A percentile compares a stretch with the other conserved stretches of the same genome.
phyloP scores from a whole-genome alignment of 2,797 vertebrate species.

The Geotria australis region DNA sequence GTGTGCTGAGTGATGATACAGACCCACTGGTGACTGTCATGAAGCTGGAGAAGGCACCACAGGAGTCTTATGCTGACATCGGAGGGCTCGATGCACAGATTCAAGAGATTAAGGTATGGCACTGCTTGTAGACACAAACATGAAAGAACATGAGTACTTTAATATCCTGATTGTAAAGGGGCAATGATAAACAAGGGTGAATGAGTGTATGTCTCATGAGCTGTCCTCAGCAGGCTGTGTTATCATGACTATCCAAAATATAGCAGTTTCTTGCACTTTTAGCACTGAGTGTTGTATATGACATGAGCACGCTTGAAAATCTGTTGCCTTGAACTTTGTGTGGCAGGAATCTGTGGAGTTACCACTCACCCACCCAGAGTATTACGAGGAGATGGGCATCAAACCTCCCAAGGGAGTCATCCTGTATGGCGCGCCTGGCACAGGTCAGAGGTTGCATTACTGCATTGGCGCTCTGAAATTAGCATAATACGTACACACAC shows the following conservation, averaged over 20 bases:
- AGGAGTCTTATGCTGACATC: conserved; percentile 85
- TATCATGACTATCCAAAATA: not conserved
- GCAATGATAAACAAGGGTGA: too few relatives aligned
- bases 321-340: too few relatives aligned
- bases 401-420: conserved; percentile 96
- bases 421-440: conserved; percentile 70
- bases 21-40: conserved; percentile 89
- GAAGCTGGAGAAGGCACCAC: conserved; percentile 96
- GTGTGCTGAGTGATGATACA: conserved; percentile 88
- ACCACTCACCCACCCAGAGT: conserved; percentile 84
- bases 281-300: not conserved
- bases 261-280: not conserved
- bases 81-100: conserved; percentile 87
- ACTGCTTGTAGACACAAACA: too few relatives aligned
- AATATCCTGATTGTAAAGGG: too few relatives aligned
- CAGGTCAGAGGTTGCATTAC: conserved; percentile 20
- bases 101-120: conserved; percentile 71
- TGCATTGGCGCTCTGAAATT: too few relatives aligned
- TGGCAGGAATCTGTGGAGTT: conserved; percentile 79
- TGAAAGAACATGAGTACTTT: too few relatives aligned
- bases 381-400: conserved; percentile 97
- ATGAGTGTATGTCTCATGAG: too few relatives aligned
- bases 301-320: too few relatives aligned
- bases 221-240: not conserved
- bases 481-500: too few relatives aligned